These are phyloP conservation scores for Saguinus imperator DNA, from an alignment of 2,113 vertebrate species.

Conservation along the genomic window DNA sequence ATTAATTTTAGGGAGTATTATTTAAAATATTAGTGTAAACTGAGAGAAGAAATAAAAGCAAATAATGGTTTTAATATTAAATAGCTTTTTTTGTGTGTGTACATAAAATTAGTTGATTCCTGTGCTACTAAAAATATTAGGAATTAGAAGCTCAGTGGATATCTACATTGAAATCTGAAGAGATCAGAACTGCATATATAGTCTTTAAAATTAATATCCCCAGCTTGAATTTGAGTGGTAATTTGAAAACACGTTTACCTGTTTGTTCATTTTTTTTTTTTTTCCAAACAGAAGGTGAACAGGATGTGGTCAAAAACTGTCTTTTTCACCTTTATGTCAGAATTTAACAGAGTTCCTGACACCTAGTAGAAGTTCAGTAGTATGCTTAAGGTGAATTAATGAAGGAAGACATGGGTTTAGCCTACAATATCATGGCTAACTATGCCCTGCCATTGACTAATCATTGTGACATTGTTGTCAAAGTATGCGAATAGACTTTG, in stretches of 20 bases:
- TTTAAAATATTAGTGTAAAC: conserved; percentile 9
- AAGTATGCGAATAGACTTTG: not conserved
- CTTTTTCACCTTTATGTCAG: not conserved
- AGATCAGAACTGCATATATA: not conserved
- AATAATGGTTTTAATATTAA: conserved; percentile 8
- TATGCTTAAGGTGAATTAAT: not conserved
- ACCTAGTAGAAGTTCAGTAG: not conserved
- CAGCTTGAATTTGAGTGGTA: not conserved
- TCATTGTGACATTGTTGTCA: not conserved
- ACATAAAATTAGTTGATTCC: not conserved
- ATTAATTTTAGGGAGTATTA: conserved; percentile 26
- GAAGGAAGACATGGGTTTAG: not conserved
- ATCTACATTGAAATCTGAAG: not conserved
- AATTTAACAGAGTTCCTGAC: not conserved
- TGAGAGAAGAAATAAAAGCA: not conserved
- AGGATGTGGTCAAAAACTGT: not conserved
- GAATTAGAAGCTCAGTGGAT: not conserved
- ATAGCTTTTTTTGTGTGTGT: not conserved
- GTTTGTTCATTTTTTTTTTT: not conserved
- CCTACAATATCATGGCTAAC: not conserved
- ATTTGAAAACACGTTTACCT: not conserved
- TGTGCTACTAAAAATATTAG: not conserved
- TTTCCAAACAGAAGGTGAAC: not conserved
- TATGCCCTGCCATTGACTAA: not conserved
- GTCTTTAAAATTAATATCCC: not conserved